Base-by-base conservation (phyloP, 2,797 vertebrate species). In the Rhincodon typus region DNA sequence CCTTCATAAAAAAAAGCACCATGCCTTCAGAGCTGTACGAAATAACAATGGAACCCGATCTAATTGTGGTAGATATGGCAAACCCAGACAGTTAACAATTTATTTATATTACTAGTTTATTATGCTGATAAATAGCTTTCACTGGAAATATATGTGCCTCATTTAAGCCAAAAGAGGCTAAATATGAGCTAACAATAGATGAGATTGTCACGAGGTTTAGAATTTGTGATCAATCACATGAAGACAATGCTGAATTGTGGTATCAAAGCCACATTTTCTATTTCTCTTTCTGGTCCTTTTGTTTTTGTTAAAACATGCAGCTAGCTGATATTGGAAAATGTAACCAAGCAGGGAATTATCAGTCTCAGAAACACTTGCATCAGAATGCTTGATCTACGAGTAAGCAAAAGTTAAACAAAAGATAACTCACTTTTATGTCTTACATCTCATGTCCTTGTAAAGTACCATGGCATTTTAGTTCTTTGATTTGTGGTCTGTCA, bases 131-230 rank as follows among this genome's bases (percentile, higher is more conserved):
- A 46, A 84, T 84, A 42, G n/a, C 67, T 93, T 93, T 93, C 21
- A 3, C 42, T 93, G n/a, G 66, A 93, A 93, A 93, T 53, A 62
- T 34, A 88, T 34, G 27, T 74, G 90, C 66, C 90, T 93, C 19
- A 93, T 93, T 93, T 93, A 66, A 69, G 90, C 90, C 90, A 93
- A 69, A 93, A 69, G 90, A 69, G 66, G 90, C 90, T 93, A 69
- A 93, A 69, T 69, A 42, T 93, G 66, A 69, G 69, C 66, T 69
- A 93, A 93, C 69, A n/a, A 93, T 93, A n/a, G 66, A 93, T 42
- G 90, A 93, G 62, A 93, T 38, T 67, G 66, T 69, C 34, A 38
- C 90, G 10, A 25, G 62, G n/a, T 93, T 93, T 93, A 38, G 90
- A 93, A 93, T 69, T 38, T n/a, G 34, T 93, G 90, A 67, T 93